phyloP scores from a whole-genome alignment of 2,888 invertebrate species.

The Oscheius onirici region DNA sequence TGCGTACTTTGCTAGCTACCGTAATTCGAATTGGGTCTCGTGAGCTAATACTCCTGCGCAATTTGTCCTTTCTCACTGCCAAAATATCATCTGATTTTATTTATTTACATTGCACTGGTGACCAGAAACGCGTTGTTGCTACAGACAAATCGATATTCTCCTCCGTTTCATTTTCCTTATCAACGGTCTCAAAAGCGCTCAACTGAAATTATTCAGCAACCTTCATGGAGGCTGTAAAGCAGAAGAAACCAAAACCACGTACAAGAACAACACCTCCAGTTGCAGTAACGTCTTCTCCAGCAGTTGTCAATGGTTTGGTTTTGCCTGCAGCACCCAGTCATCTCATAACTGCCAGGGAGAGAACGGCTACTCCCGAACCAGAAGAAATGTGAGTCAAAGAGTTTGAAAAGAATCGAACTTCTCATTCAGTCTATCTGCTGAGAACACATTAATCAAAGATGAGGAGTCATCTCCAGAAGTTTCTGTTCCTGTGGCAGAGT shows the following conservation, averaged over 20 bases:
- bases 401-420: not conserved
- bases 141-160: too few relatives aligned
- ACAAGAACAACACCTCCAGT: not conserved
- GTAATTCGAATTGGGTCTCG: not conserved
- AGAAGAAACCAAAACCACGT: constrained; percentile 19
- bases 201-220: not conserved
- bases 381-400: constrained; percentile 30
- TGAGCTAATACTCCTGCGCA: not conserved
- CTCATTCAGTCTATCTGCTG: not conserved
- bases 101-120: too few relatives aligned
- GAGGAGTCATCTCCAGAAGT: not conserved
- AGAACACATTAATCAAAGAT: not conserved
- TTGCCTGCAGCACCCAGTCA: constrained; percentile 31
- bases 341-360: not conserved
- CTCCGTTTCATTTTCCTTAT: too few relatives aligned
- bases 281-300: not conserved
- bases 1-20: not conserved
- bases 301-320: constrained; percentile 16
- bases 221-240: constrained; percentile 20
- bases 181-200: not conserved
- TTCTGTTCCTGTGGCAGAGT: not conserved
- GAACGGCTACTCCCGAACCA: constrained; percentile 21
- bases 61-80: too few relatives aligned
- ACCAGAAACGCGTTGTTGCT: too few relatives aligned
- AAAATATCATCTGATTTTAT: too few relatives aligned